Conservation (phyloP, 1,140 invertebrate species). For the Papilio dardanus region DNA sequence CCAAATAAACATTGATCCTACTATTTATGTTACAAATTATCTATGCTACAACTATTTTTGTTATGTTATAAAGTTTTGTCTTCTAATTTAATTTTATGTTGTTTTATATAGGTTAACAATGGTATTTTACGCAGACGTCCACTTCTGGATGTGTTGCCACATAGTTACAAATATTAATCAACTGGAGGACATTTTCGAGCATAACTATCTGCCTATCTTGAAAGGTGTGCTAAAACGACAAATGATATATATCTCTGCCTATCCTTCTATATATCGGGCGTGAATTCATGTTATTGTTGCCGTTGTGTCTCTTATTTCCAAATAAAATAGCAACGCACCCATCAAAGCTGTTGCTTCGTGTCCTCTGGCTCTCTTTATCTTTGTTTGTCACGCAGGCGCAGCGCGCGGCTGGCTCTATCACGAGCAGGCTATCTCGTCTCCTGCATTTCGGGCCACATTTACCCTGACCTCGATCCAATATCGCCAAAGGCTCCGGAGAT, state of each 20-base stretch:
- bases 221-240: too few species aligned
- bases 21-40: neutral
- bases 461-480: neutral
- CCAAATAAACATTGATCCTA: neutral
- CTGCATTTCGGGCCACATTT: neutral
- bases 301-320: too few species aligned
- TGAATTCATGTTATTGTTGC: too few species aligned
- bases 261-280: too few species aligned
- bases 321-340: neutral
- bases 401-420: neutral
- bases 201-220: too few species aligned
- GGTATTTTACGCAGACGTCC: neutral
- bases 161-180: neutral
- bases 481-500: neutral
- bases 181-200: too few species aligned
- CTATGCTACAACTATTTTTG: neutral
- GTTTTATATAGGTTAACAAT: neutral
- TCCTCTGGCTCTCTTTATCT: neutral
- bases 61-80: neutral
- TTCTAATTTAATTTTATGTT: neutral
- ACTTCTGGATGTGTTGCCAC: neutral
- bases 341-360: neutral
- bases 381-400: neutral
- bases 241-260: too few species aligned
- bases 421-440: neutral